These are phyloP conservation scores for Scortum barcoo DNA, from an alignment of 2,113 vertebrate species.

Conservation along the genomic window DNA sequence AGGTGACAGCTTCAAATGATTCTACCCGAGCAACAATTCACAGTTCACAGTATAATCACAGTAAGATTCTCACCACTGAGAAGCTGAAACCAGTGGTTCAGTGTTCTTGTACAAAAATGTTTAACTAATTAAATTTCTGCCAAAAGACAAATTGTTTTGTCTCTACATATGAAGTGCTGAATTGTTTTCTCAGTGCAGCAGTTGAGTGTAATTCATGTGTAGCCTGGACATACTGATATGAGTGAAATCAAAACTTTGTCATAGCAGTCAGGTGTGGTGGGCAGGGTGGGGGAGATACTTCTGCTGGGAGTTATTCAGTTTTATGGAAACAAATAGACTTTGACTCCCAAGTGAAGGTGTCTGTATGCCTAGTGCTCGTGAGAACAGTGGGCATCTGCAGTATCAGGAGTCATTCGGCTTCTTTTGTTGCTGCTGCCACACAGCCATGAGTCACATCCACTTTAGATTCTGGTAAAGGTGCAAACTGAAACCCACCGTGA, in stretches of 20 bases:
- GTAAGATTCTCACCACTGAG: background rate
- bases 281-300: conserved; percentile 59
- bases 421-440: conserved; percentile 1
- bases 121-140: background rate
- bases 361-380: background rate
- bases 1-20: too few species aligned
- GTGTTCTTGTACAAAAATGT: background rate
- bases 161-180: background rate
- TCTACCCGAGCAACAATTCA: background rate
- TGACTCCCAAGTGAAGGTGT: conserved; percentile 12
- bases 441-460: conserved; percentile 30
- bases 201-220: background rate
- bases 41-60: too few species aligned
- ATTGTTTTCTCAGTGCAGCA: background rate
- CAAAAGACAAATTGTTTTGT: background rate
- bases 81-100: background rate
- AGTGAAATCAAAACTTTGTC: conserved; percentile 64
- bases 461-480: conserved; percentile 15
- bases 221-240: conserved; percentile 38
- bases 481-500: conserved; percentile 46
- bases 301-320: conserved; percentile 20
- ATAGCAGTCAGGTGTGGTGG: conserved; percentile 55
- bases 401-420: conserved; percentile 28
- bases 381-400: background rate
- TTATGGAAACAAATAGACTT: conserved; percentile 16